Base-by-base conservation (phyloP, 1,140 invertebrate genomes). In the Drosophila ananassae region DNA sequence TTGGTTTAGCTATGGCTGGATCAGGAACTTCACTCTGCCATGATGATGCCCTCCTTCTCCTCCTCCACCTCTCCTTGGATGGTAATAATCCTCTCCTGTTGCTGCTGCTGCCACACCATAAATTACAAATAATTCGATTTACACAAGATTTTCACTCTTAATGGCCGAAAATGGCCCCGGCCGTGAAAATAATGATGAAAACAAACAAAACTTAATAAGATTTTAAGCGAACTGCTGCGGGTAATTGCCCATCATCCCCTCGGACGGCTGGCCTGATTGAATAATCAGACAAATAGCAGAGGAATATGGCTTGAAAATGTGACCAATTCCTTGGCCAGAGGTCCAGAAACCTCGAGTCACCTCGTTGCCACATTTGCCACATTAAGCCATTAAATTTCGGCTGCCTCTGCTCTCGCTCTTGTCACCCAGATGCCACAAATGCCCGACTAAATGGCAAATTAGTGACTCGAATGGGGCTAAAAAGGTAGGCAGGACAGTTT, bases 61-160 rank as follows among this genome's bases (percentile, higher is more conserved):
- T 44, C 41, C 39, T 41, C 4, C 5, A 0, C 39, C 13, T 44
- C 41, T n/a, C 13, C 5, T 9, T 21, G 4, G 2, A 57, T 52
- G 83, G 83, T 89, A 89, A 89, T 89, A 89, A 89, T 74, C 84
- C 79, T 89, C 79, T 55, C 24, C 59, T 37, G 41, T 37, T 37
- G 34, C 51, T 44, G 41, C 41, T 44, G 41, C 41, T 89, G 83
- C 83, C 83, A 89, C 79, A 89, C 83, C 83, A 89, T 89, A 89
- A 89, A 89, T 89, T 89, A 89, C 83, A 89, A 89, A 89, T 89
- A 89, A 89, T 89, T 89, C 83, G 83, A 89, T 89, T 89, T 89
- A 89, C 83, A 89, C 83, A 89, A 89, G 83, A 89, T 89, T 89
- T 89, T 89, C 83, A 83, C 83, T 89, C 83, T 87, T 87, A 87